Conservation (phyloP, 1,140 invertebrate species). For the Cydia amplana region DNA sequence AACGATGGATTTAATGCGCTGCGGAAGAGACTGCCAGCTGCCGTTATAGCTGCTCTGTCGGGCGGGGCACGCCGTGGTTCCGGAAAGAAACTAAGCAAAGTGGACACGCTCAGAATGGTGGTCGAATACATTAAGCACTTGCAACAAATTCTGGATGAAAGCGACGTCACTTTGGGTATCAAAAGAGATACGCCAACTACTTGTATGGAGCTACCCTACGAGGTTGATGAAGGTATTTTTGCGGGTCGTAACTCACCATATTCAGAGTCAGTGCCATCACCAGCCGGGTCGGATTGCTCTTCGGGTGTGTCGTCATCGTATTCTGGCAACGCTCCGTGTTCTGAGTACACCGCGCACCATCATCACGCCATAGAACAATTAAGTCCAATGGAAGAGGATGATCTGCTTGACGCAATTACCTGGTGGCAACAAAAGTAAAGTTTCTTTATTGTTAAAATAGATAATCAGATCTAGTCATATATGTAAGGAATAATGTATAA, state of each 20-base stretch:
- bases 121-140: conserved; percentile 96
- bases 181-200: conserved; percentile 38
- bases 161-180: conserved; percentile 58
- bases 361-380: conserved; percentile 77
- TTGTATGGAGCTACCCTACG: conserved; percentile 49
- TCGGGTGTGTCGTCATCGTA: conserved; percentile 67
- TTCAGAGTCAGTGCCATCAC: conserved; percentile 84
- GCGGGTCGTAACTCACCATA: conserved; percentile 73
- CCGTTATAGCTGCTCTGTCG: conserved; percentile 86
- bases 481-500: conserved; percentile 26
- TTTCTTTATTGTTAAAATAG: conserved; percentile 37
- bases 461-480: conserved; percentile 43
- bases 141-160: conserved; percentile 89
- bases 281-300: conserved; percentile 87
- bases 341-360: conserved; percentile 46
- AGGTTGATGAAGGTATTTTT: conserved; percentile 72
- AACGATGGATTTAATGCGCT: conserved; percentile 95
- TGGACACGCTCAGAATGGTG: conserved; percentile 95
- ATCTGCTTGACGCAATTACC: conserved; percentile 88
- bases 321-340: conserved; percentile 62
- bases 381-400: conserved; percentile 85
- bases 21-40: conserved; percentile 90
- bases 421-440: conserved; percentile 85
- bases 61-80: conserved; percentile 84
- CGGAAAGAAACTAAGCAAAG: conserved; percentile 95